Conservation (phyloP, 1,140 invertebrate genomes). For the Procambarus virginalis region DNA sequence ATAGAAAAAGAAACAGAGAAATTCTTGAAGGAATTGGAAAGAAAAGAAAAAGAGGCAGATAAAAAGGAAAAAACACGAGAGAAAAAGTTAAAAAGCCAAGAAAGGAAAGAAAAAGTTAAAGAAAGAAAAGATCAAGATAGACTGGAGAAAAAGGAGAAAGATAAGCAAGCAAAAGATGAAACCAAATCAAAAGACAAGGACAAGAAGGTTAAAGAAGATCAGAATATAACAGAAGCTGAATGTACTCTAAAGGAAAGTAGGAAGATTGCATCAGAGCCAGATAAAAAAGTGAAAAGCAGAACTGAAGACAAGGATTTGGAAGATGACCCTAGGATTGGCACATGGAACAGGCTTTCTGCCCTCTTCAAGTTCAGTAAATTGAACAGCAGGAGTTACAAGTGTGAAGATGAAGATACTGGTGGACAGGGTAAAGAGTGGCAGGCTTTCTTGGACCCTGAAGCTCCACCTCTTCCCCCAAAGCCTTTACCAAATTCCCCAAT, state of each 20-base stretch:
- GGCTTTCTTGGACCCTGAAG: neutral
- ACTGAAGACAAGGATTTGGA: neutral
- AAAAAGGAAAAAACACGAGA: slow-evolving; percentile 25
- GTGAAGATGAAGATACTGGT: slow-evolving; percentile 19
- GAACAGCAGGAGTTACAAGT: slow-evolving; percentile 37
- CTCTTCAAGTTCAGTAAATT: slow-evolving; percentile 65
- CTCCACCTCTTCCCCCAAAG: slow-evolving; percentile 66
- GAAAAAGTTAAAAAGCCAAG: slow-evolving; percentile 36
- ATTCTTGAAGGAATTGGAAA: slow-evolving; percentile 34
- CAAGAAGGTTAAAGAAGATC: neutral
- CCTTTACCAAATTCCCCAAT: slow-evolving; percentile 59
- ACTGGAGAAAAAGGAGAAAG: slow-evolving; percentile 8
- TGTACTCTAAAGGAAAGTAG: neutral
- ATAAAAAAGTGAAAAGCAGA: slow-evolving; percentile 18
- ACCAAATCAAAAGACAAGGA: slow-evolving; percentile 22
- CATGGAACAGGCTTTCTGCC: slow-evolving; percentile 61
- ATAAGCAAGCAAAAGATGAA: slow-evolving; percentile 6
- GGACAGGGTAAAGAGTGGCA: neutral
- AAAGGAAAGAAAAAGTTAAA: slow-evolving; percentile 39
- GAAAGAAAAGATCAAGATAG: slow-evolving; percentile 41
- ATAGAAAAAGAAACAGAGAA: slow-evolving; percentile 29
- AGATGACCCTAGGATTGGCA: slow-evolving; percentile 55
- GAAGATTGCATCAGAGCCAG: neutral
- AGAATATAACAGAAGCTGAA: neutral
- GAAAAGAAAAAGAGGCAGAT: slow-evolving; percentile 42